phyloP scores from a whole-genome alignment of 2,797 vertebrate species.

The Neosalanx taihuensis region DNA sequence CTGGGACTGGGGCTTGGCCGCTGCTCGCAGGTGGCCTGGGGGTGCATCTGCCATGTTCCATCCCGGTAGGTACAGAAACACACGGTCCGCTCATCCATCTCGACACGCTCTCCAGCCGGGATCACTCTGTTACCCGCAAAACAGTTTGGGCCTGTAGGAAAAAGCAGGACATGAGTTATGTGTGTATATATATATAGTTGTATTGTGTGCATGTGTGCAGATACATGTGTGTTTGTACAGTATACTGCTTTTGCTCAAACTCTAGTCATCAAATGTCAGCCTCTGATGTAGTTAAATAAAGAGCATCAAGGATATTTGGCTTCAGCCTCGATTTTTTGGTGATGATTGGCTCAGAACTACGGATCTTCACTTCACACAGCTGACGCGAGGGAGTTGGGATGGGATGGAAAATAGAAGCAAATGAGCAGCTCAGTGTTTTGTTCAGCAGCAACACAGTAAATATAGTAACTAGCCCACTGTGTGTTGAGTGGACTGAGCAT shows the following conservation, averaged over 20 bases:
- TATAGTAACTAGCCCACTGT: not conserved
- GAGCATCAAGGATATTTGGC: not conserved
- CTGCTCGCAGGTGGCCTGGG: slow-evolving; percentile 61
- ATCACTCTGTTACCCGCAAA: slow-evolving; percentile 75
- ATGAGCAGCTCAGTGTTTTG: slow-evolving; percentile 10
- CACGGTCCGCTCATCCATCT: slow-evolving; percentile 67
- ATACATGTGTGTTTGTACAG: not conserved
- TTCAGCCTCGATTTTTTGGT: not conserved
- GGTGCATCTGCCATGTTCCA: slow-evolving; percentile 71
- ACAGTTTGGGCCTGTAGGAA: slow-evolving; percentile 76
- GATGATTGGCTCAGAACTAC: not conserved
- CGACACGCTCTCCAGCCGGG: slow-evolving; percentile 69
- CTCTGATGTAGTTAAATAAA: not conserved
- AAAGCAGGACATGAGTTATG: not conserved
- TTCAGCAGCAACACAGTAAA: slow-evolving; percentile 34
- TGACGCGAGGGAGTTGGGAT: slow-evolving; percentile 33
- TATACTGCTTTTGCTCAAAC: not conserved
- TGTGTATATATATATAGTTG: not conserved
- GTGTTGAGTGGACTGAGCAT: not conserved
- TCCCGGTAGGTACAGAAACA: slow-evolving; percentile 71
- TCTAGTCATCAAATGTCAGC: not conserved
- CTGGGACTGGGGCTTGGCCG: slow-evolving; percentile 41
- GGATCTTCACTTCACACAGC: slow-evolving; percentile 19
- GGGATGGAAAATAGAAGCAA: slow-evolving; percentile 35
- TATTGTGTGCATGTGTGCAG: not conserved